Base-by-base conservation (phyloP, 2,797 vertebrate species). In the Stomatorhinus walkeri region DNA sequence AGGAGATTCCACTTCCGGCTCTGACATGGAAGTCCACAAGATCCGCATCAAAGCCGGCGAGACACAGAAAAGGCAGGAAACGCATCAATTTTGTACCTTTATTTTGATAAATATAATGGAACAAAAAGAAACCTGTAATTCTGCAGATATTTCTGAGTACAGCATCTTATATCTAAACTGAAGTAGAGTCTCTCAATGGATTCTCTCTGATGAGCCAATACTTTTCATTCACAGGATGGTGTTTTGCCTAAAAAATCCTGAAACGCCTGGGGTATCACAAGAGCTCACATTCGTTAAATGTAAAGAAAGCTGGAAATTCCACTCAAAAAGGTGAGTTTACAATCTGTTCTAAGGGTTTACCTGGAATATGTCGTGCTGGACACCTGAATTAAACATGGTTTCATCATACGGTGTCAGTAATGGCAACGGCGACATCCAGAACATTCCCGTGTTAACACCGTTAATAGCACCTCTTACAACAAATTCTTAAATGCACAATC, bases 221-320 rank as follows among this genome's bases (percentile, higher is more conserved):
- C 56, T 4, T 89, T 49, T 87, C 22, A n/a, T 85, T 84, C 89
- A 16, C 90, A 96, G 96, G 92, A 87, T 94, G 90, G 94, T 94
- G 49, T 94, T 96, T 89, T 96, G 96, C 87, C 86, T 94, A 2
- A 95, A 95, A 94, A 90, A 94, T 89, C 87, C 92, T 0, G 90
- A 92, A 7, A 87, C 86, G 36, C 90, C 92, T 10, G 91, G 43
- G 64, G 87, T 91, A 48, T 88, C 91, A 22, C 92, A 94, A 84
- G 94, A 96, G 85, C 87, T 95, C 88, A 95, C 92, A 0, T 96
- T 96, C 87, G 94, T 95, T 49, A 95, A 93, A 93, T 96, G 96
- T 90, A 94, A 94, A 83, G 92, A 94, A 2, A 0, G 88, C 0
- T 94, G 95, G 96, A 94, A 91, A 87, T 79, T 1, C 85, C 64